phyloP scores from a whole-genome alignment of 2,113 vertebrate species.

The Egretta garzetta region DNA sequence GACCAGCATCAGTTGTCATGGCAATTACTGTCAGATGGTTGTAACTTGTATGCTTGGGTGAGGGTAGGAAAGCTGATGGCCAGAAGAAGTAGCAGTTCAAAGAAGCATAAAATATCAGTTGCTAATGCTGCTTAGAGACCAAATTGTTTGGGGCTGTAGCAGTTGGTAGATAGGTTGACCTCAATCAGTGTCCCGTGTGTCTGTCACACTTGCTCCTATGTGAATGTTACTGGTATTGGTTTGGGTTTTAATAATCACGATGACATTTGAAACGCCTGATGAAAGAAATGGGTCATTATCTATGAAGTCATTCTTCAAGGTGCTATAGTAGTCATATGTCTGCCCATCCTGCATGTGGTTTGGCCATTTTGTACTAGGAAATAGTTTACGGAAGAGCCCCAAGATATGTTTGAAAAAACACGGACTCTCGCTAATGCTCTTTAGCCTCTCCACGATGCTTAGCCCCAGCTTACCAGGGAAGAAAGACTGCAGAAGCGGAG shows the following conservation, averaged over 20 bases:
- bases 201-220: neutral
- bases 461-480: neutral
- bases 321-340: neutral
- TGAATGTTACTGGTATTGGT: neutral
- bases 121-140: neutral
- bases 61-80: neutral
- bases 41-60: neutral
- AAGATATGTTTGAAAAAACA: neutral
- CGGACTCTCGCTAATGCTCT: neutral
- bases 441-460: neutral
- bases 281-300: neutral
- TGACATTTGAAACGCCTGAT: neutral
- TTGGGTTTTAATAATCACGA: neutral
- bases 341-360: neutral
- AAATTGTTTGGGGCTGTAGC: neutral
- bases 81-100: neutral
- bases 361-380: neutral
- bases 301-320: neutral
- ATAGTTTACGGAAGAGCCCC: neutral
- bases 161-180: neutral
- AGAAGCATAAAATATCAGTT: neutral
- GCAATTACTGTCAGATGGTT: conserved; percentile 15
- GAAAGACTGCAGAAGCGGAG: neutral
- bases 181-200: neutral
- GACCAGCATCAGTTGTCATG: conserved; percentile 11